These are phyloP conservation scores for Exephanes ischioxanthus DNA, from an alignment of 2,888 invertebrate species.

Conservation along the genomic window DNA sequence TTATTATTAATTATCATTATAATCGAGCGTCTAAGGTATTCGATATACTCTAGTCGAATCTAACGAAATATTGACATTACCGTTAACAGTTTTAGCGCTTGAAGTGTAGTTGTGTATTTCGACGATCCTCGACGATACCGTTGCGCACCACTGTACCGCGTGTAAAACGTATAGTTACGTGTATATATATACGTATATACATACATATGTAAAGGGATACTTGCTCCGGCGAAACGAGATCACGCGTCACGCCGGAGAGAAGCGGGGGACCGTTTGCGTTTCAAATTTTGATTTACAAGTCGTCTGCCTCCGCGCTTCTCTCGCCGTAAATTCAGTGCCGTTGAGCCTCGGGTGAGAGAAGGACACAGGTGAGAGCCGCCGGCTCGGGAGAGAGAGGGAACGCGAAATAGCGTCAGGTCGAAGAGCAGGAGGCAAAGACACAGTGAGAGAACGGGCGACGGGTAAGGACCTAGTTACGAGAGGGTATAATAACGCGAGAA, in stretches of 20 bases:
- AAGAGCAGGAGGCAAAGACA: slow-evolving; percentile 39
- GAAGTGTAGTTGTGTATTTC: slow-evolving; percentile 8
- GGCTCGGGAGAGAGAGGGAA: slow-evolving; percentile 24
- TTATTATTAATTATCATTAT: slow-evolving; percentile 44
- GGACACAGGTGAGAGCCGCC: slow-evolving; percentile 45
- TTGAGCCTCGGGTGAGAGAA: slow-evolving; percentile 54
- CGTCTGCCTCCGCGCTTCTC: slow-evolving; percentile 64
- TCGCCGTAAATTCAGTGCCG: slow-evolving; percentile 68
- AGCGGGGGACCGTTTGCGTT: slow-evolving; percentile 63
- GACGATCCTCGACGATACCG: neutral
- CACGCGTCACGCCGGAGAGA: slow-evolving; percentile 50
- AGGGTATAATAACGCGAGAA: slow-evolving; percentile 57
- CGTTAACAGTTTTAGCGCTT: slow-evolving; percentile 8
- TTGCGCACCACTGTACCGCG: slow-evolving; percentile 17
- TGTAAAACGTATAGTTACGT: neutral
- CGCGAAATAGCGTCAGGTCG: slow-evolving; percentile 54
- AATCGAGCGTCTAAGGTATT: slow-evolving; percentile 66
- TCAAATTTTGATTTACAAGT: slow-evolving; percentile 74
- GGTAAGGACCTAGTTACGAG: slow-evolving; percentile 58
- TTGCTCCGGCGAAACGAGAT: slow-evolving; percentile 60
- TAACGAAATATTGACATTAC: slow-evolving; percentile 60
- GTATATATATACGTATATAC: neutral
- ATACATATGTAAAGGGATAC: slow-evolving; percentile 41
- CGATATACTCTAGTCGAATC: slow-evolving; percentile 69
- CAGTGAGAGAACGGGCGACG: slow-evolving; percentile 18